Conservation (phyloP, 2,888 invertebrate genomes). For the Yponomeuta malinellus region DNA sequence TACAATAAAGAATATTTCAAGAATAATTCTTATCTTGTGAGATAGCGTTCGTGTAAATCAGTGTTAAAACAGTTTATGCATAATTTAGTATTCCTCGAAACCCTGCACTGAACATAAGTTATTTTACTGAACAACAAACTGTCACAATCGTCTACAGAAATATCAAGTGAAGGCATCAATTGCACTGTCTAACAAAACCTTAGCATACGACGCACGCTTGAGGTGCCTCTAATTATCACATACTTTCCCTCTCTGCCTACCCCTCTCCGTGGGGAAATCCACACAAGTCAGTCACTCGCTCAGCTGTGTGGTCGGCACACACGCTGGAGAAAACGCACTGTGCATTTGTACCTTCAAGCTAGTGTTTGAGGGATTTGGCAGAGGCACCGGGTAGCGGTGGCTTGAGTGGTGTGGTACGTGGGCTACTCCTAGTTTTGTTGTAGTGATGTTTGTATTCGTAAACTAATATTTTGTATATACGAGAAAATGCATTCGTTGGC, state of each 20-base stretch:
- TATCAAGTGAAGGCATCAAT: not conserved
- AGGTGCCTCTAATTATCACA: slow-evolving; percentile 46
- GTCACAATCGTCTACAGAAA: too few species aligned
- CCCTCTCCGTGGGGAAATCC: slow-evolving; percentile 45
- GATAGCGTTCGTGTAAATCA: too few species aligned
- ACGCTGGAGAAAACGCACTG: not conserved
- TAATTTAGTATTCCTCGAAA: too few species aligned
- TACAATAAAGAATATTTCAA: too few species aligned
- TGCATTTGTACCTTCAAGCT: not conserved
- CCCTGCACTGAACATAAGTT: too few species aligned
- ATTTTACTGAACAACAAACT: too few species aligned
- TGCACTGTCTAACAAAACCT: not conserved
- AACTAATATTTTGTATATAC: not conserved
- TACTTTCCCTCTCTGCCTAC: slow-evolving; percentile 57
- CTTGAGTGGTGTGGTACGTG: not conserved
- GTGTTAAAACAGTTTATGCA: too few species aligned
- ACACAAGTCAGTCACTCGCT: slow-evolving; percentile 20
- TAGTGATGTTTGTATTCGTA: not conserved
- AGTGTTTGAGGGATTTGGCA: not conserved
- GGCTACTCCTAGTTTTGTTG: not conserved
- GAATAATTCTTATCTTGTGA: too few species aligned
- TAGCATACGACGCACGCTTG: not conserved
- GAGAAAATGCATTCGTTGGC: too few species aligned
- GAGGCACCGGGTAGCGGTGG: not conserved
- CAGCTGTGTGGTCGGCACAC: not conserved